Evolutionary conservation across 2,113 vertebrate genomes (phyloP), one percentile per base, ranked within the genome.

Genomic region (Phalacrocorax aristotelis): DNA sequence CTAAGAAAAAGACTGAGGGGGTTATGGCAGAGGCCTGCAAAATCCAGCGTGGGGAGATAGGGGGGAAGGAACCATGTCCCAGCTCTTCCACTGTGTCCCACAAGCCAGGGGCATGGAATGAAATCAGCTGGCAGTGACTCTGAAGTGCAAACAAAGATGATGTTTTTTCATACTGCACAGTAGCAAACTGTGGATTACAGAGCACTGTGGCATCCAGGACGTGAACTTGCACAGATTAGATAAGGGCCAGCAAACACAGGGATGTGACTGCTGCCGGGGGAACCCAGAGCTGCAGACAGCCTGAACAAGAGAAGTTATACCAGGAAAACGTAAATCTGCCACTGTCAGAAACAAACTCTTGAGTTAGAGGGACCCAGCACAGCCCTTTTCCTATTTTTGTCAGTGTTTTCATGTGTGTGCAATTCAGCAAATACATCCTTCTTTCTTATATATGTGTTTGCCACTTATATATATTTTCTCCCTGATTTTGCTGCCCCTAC

Each of bases 181-280:
- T 91, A 68, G 88, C 78, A 79, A 40, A 48, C 66, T 48, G 44
- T 23, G 62, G 75, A 86, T 93, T 90, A 69, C 66, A 72, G 57
- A 88, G 58, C 66, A 90, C 5, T 4, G 55, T 88, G 92, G 70
- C 90, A 95, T 57, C 65, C 85, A 92, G 92, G 90, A 93, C 49
- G 0, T 94, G 82, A 96, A 88, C 90, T 94, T 61, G 27, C 11
- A 22, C 70, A 57, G 88, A 93, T 94, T 90, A 94, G 95, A 90
- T 96, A 95, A 93, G 52, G 49, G 44, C 52, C 62, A 69, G 82
- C 62, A 93, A 94, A 92, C 62, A 66, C 57, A 57, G 57, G 38
- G 70, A 90, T 60, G n/a, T 76, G 66, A 32, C 57, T 76, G 23
- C 78, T 79, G 69, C 55, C 68, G 2, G 0, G 58, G 32, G 22